A percentile compares a stretch with the other conserved stretches of the same genome.
These are phyloP conservation scores for Cerceris rybyensis DNA, from an alignment of 2,888 invertebrate species.

Conservation along the genomic window DNA sequence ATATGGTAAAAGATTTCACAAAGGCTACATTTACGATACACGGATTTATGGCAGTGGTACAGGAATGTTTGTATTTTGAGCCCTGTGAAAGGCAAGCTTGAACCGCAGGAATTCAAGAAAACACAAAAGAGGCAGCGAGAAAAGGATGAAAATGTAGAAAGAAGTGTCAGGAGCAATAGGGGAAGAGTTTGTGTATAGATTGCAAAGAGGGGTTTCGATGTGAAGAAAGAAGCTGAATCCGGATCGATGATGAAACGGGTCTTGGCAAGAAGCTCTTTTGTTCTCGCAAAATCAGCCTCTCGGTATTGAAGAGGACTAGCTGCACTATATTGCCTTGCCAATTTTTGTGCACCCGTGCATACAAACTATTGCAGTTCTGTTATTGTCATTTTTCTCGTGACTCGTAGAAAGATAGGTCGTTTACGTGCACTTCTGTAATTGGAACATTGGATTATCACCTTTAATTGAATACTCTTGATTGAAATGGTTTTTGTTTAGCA, in stretches of 20 bases:
- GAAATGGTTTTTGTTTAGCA: no score
- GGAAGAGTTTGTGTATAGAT: constrained; percentile 28
- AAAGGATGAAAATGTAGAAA: background rate
- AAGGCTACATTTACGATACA: no score
- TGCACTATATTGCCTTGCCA: background rate
- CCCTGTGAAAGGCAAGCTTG: background rate
- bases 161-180: background rate
- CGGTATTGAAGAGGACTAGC: constrained; percentile 23
- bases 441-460: no score
- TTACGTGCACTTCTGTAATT: no score
- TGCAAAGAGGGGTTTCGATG: constrained; percentile 5
- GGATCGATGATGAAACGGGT: constrained; percentile 45
- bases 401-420: background rate
- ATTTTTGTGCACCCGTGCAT: background rate
- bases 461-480: no score
- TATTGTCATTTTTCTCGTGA: background rate
- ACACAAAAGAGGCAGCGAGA: no score
- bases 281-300: constrained; percentile 42
- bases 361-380: background rate
- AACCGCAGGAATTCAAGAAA: background rate
- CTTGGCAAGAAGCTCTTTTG: constrained; percentile 49
- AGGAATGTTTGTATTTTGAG: no score
- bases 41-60: no score
- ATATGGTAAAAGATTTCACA: no score
- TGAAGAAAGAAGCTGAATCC: constrained; percentile 42